Evolutionary conservation across 2,888 invertebrate genomes (phyloP), one percentile per base, ranked within the genome.

Genomic region (Drosophila tanythrix): DNA sequence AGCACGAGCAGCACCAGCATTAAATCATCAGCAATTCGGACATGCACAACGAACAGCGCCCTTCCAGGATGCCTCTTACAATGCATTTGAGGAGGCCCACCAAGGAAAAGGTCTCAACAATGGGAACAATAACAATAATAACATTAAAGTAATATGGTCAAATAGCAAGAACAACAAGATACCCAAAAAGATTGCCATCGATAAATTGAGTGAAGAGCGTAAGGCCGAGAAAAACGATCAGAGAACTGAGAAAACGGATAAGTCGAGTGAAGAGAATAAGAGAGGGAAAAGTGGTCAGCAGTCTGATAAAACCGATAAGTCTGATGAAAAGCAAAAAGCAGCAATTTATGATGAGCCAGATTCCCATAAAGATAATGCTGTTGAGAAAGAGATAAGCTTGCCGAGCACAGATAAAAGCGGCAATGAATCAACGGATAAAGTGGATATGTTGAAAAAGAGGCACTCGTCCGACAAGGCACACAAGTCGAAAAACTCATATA

Each of bases 161-260:
- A 59, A 55, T 3, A 68, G 43, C 5, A 36, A 27, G 0, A 25
- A 21, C n/a, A n/a, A 25, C 38, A 40, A 48, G 65, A 92, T 93
- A 69, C 93, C 92, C 1, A 92, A 77, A 18, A 73, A 76, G 36
- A 31, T 53, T n/a, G 29, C 53, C 27, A 25, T 0, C 15, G 15
- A 15, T 0, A 74, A 63, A 15, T 40, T 43, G 0, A 25, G 18
- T 52, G 80, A 55, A 21, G 61, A 69, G 21, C 11, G 43, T 35
- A 46, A 15, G 21, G 46, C 4, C 7, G 51, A 33, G 38, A 8
- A 29, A 50, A 66, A 21, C 50, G 58, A 10, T 15, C 46, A 50
- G 35, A 66, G 53, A 53, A 10, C 55, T 46, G 55, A 65, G 50
- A 52, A 25, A 31, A 27, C 27, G 18, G 40, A 71, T 0, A 74